Conservation (phyloP, 1,140 invertebrate genomes). For the Bombus difficillimus region DNA sequence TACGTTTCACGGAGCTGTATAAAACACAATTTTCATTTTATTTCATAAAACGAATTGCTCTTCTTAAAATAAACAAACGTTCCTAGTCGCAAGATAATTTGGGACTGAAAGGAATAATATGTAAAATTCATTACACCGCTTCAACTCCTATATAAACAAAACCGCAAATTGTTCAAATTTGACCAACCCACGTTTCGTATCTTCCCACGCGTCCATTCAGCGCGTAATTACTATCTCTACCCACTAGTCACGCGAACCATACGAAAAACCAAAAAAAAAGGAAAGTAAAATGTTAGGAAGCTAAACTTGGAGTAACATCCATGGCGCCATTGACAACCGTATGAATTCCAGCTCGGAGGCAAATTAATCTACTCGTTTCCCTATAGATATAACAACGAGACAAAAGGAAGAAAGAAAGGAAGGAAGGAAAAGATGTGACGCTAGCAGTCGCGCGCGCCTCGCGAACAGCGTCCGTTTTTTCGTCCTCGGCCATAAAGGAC, state of each 20-base stretch:
- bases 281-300: not conserved
- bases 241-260: not conserved
- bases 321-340: constrained; percentile 17
- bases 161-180: not conserved
- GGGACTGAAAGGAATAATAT: no score
- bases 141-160: not conserved
- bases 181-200: not conserved
- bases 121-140: no score
- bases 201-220: no score
- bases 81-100: no score
- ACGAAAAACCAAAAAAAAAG: not conserved
- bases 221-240: no score
- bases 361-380: constrained; percentile 43
- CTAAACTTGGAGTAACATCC: no score
- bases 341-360: constrained; percentile 30
- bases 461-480: constrained; percentile 27
- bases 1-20: no score
- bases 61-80: no score
- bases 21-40: no score
- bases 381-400: not conserved
- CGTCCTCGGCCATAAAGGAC: constrained; percentile 47
- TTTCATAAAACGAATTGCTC: no score
- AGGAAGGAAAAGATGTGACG: not conserved
- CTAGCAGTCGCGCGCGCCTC: not conserved
- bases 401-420: not conserved